A percentile compares a stretch with the other conserved stretches of the same genome.
Evolutionary conservation across 2,888 invertebrate genomes (phyloP).

Genomic region (Augiades crinisus): DNA sequence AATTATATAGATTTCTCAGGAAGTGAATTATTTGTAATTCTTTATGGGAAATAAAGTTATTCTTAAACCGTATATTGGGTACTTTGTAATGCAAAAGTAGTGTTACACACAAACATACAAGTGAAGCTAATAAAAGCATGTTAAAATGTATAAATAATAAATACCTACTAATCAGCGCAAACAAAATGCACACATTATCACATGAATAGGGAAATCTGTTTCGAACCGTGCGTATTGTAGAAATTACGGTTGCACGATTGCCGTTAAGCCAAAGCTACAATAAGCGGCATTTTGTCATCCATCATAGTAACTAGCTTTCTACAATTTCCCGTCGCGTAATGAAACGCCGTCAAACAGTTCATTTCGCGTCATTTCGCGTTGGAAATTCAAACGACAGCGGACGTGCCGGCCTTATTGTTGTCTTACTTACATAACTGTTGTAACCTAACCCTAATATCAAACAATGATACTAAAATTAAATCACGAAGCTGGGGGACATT

Average conservation of each 20-base stretch:
- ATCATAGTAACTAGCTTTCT: constrained; percentile 29
- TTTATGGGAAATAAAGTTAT: no score
- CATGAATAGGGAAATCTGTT: background rate
- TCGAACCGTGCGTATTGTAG: background rate
- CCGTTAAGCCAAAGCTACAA: background rate
- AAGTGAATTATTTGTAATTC: no score
- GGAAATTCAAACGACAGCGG: constrained; percentile 42
- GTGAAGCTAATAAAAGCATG: no score
- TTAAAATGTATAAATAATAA: no score
- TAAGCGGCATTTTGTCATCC: constrained; percentile 12
- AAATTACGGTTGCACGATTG: constrained; percentile 10
- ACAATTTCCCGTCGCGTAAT: constrained; percentile 24
- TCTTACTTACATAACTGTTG: constrained; percentile 49
- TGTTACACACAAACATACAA: no score
- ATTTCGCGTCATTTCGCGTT: constrained; percentile 42
- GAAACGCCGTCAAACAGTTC: constrained; percentile 35
- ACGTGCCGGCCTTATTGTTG: constrained; percentile 57
- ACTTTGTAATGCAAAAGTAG: no score
- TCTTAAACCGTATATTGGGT: no score
- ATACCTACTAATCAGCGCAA: background rate
- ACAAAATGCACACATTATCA: background rate
- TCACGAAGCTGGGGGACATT: background rate
- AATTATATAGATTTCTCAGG: no score
- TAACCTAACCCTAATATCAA: constrained; percentile 34
- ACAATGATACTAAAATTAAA: constrained; percentile 25